Conservation (phyloP, 2,888 invertebrate species). For the Nesidiocoris tenuis region DNA sequence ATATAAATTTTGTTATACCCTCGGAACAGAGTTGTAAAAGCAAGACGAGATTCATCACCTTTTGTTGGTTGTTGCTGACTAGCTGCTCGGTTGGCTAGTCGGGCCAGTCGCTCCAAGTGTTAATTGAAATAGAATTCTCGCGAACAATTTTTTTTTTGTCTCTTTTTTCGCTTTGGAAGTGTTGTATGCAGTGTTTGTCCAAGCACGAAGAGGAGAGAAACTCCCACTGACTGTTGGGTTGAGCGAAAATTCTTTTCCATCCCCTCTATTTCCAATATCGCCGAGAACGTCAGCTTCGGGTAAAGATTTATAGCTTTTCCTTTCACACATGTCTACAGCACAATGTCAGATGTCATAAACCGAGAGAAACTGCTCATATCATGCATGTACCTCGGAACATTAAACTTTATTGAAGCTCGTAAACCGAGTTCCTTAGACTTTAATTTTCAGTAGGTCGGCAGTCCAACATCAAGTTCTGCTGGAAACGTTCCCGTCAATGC, state of each 20-base stretch:
- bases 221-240: not conserved
- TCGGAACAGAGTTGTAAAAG: not conserved
- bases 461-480: not conserved
- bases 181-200: not conserved
- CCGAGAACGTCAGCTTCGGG: not conserved
- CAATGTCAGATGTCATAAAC: conserved; percentile 31
- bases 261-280: not conserved
- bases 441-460: conserved; percentile 6
- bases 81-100: not conserved
- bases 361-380: conserved; percentile 38
- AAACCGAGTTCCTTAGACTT: conserved; percentile 34
- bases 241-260: not conserved
- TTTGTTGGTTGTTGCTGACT: not conserved
- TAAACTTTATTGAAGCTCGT: conserved; percentile 34
- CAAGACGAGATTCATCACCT: not conserved
- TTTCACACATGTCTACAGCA: conserved; percentile 31
- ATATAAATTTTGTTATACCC: not conserved
- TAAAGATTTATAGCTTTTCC: conserved; percentile 32
- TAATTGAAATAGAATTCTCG: not conserved
- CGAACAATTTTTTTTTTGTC: not conserved
- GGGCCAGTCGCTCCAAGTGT: not conserved
- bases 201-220: not conserved
- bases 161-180: not conserved
- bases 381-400: conserved; percentile 28
- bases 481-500: not conserved